Conservation (phyloP, 2,113 vertebrate genomes). For the Hydropotes inermis region DNA sequence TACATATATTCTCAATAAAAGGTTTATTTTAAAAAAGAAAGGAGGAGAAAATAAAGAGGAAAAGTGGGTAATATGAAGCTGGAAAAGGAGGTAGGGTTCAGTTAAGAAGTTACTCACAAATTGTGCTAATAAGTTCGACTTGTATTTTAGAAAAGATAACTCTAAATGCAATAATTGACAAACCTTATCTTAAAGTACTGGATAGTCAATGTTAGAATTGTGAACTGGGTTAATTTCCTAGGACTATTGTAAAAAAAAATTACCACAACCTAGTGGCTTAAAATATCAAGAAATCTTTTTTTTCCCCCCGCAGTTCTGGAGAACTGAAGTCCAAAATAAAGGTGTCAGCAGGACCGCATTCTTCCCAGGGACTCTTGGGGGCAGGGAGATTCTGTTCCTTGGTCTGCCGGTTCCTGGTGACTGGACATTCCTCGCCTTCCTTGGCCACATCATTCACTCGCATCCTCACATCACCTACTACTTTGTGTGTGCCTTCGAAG, state of each 20-base stretch:
- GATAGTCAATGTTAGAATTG: not conserved
- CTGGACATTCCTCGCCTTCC: not conserved
- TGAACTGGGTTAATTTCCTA: not conserved
- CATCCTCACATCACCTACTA: not conserved
- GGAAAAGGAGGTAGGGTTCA: not conserved
- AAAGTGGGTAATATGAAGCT: not conserved
- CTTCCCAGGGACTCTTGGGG: not conserved
- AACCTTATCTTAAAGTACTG: not conserved
- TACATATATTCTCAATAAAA: not conserved
- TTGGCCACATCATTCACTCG: not conserved
- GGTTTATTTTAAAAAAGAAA: not conserved
- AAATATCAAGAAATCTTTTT: not conserved
- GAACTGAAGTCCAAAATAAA: not conserved
- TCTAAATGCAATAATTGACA: not conserved
- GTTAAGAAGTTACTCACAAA: not conserved
- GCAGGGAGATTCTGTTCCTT: not conserved
- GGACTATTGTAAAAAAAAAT: not conserved
- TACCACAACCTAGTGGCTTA: not conserved
- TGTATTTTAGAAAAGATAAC: not conserved
- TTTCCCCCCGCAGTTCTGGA: not conserved
- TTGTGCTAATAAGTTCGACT: not conserved
- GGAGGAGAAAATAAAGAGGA: not conserved
- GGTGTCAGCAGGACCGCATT: not conserved
- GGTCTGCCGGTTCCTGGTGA: not conserved
- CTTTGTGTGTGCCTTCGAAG: not conserved